phyloP scores from a whole-genome alignment of 2,113 vertebrate genomes.

The Bambusicola thoracicus region DNA sequence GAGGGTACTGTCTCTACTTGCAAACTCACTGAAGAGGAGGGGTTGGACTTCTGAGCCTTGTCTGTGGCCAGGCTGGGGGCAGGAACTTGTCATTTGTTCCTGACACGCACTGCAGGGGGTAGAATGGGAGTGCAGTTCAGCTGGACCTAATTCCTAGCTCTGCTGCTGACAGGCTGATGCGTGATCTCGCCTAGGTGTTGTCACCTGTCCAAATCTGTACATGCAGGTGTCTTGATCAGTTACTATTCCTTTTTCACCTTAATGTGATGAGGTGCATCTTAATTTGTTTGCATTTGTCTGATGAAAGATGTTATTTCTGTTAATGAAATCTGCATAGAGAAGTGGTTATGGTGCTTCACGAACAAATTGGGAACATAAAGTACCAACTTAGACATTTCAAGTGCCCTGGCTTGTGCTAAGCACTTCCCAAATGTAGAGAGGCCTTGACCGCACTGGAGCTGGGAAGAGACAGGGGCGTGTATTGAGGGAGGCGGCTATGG shows the following conservation, averaged over 20 bases:
- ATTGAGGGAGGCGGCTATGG: background rate
- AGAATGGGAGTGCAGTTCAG: background rate
- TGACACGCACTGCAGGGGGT: rapidly evolving
- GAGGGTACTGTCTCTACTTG: background rate
- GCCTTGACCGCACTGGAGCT: background rate
- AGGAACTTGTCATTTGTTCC: background rate
- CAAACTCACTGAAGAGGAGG: background rate
- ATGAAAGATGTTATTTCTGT: background rate
- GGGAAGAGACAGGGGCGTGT: background rate
- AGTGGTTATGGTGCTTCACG: background rate
- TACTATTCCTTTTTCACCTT: background rate
- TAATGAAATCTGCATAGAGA: background rate
- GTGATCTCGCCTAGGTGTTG: background rate
- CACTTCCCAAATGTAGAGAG: background rate
- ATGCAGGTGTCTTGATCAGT: background rate
- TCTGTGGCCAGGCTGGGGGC: background rate
- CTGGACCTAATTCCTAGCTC: background rate
- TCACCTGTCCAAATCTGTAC: background rate
- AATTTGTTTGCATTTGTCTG: background rate
- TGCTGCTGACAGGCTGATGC: rapidly evolving
- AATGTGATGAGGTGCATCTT: background rate
- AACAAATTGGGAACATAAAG: background rate
- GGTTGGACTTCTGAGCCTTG: background rate
- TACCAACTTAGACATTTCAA: background rate
- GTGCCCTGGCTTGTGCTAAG: background rate